A percentile compares a stretch with the other conserved stretches of the same genome.
These are phyloP conservation scores for Syngnathoides biaculeatus DNA, from an alignment of 2,113 vertebrate genomes.

Conservation along the genomic window DNA sequence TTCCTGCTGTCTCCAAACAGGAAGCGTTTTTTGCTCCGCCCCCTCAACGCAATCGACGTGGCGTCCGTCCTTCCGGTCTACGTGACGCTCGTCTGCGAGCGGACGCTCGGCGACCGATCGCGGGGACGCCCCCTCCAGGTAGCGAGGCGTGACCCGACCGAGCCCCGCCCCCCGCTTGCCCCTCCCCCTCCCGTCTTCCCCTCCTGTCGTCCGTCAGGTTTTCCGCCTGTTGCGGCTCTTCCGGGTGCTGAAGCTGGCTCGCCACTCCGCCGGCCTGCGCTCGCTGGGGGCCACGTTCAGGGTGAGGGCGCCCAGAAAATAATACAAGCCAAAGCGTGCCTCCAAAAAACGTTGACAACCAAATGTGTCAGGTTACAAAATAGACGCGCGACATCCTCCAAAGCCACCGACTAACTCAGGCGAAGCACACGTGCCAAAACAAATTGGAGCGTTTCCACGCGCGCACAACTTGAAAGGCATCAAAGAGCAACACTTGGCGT, in stretches of 20 bases:
- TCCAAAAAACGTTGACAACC: too few relatives aligned
- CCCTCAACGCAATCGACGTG: conserved; percentile 92
- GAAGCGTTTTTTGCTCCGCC: conserved; percentile 89
- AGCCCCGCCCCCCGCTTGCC: too few relatives aligned
- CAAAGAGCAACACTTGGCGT: too few relatives aligned
- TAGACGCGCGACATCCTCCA: too few relatives aligned
- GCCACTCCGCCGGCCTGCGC: conserved; percentile 92
- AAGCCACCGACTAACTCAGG: too few relatives aligned
- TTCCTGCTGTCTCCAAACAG: conserved; percentile 88
- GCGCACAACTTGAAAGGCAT: too few relatives aligned
- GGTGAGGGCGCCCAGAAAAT: conserved; percentile 68
- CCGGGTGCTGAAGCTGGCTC: conserved; percentile 92
- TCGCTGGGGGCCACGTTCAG: conserved; percentile 91
- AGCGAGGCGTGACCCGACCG: background rate
- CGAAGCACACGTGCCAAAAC: too few relatives aligned
- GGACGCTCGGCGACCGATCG: conserved; percentile 72
- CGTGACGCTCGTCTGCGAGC: conserved; percentile 83
- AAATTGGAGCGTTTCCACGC: too few relatives aligned
- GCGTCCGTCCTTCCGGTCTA: conserved; percentile 92
- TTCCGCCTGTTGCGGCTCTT: conserved; percentile 95
- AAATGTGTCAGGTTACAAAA: too few relatives aligned
- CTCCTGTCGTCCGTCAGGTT: conserved; percentile 62
- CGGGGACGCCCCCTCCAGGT: conserved; percentile 88
- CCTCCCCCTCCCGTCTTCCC: too few relatives aligned
- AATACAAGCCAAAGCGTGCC: too few relatives aligned